Conservation (phyloP, 2,797 vertebrate genomes). For the Ambastaia sidthimunki region DNA sequence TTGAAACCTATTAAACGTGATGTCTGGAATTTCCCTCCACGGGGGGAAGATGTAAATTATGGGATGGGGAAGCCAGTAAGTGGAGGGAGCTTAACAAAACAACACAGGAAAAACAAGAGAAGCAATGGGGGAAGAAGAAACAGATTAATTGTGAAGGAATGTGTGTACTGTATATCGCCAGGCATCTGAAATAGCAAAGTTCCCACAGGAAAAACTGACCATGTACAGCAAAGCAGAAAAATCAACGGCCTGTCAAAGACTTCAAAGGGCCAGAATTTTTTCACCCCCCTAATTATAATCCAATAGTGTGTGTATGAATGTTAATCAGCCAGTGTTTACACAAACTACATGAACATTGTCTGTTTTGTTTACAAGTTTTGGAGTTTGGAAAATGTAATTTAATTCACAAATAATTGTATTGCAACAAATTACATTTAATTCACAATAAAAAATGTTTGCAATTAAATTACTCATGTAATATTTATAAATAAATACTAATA, state of each 20-base stretch:
- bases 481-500: too few species aligned
- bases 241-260: neutral
- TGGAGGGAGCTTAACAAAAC: conserved; percentile 24
- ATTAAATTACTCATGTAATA: too few species aligned
- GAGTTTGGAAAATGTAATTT: too few species aligned
- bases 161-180: conserved; percentile 14
- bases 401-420: too few species aligned
- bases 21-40: conserved; percentile 53
- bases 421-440: too few species aligned
- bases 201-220: neutral
- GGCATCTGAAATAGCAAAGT: conserved; percentile 16
- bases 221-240: neutral
- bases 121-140: neutral
- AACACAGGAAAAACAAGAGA: conserved; percentile 20
- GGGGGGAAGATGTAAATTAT: conserved; percentile 37
- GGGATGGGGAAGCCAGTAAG: conserved; percentile 30
- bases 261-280: too few species aligned
- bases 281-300: neutral
- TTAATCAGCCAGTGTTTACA: neutral
- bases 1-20: conserved; percentile 39
- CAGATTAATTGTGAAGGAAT: conserved; percentile 40
- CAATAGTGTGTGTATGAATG: neutral
- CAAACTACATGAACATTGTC: too few species aligned
- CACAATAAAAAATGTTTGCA: too few species aligned
- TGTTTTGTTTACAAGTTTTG: too few species aligned